phyloP scores from a whole-genome alignment of 2,888 invertebrate genomes.

The Atrina japonica region DNA sequence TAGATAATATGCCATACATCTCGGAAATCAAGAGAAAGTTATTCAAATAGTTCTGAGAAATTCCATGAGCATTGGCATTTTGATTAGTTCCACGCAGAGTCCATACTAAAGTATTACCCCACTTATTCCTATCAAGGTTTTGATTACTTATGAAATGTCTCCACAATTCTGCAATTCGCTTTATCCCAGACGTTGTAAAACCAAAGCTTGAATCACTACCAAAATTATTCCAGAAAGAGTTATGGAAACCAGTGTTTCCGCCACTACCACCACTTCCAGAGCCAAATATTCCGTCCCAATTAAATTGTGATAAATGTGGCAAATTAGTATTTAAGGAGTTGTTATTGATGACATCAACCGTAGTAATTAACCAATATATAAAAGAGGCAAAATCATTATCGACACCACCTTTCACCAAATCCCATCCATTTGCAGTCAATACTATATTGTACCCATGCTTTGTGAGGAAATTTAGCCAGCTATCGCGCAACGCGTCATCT shows the following conservation, averaged over 20 bases:
- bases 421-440: conserved; percentile 16
- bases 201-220: neutral
- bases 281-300: too few relatives aligned
- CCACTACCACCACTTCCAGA: conserved; percentile 7
- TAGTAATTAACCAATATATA: conserved; percentile 13
- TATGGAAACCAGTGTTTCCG: neutral
- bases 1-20: too few relatives aligned
- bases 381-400: conserved; percentile 1
- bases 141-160: conserved; percentile 18
- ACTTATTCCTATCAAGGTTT: conserved; percentile 11
- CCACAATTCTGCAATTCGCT: conserved; percentile 23
- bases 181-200: conserved; percentile 10
- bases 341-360: conserved; percentile 9
- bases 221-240: neutral
- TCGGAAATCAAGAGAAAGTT: too few relatives aligned
- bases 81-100: conserved; percentile 11
- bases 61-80: too few relatives aligned
- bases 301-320: too few relatives aligned
- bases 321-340: too few relatives aligned
- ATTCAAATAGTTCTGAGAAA: too few relatives aligned
- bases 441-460: conserved; percentile 1
- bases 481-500: conserved; percentile 20
- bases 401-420: conserved; percentile 16
- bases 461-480: conserved; percentile 23
- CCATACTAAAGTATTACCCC: conserved; percentile 26